These are phyloP conservation scores for Eumeta japonica DNA, from an alignment of 1,140 invertebrate genomes.

Conservation along the genomic window DNA sequence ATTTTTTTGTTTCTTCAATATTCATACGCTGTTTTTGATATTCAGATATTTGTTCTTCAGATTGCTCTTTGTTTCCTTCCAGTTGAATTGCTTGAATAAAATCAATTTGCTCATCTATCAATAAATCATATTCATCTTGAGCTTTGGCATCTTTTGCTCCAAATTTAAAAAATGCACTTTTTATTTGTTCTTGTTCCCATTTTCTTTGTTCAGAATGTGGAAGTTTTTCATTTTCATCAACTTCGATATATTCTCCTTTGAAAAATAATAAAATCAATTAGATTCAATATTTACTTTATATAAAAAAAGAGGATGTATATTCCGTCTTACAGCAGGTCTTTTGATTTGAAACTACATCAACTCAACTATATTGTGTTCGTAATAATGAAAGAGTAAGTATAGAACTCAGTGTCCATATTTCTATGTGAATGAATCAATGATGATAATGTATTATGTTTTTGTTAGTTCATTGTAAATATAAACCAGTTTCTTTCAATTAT, in stretches of 20 bases:
- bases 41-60: conserved; percentile 64
- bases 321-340: too few species aligned
- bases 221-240: conserved; percentile 81
- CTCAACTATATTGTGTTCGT: too few species aligned
- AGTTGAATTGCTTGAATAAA: conserved; percentile 93
- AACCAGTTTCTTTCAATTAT: too few species aligned
- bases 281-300: too few species aligned
- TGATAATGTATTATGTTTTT: too few species aligned
- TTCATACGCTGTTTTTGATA: conserved; percentile 75
- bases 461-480: too few species aligned
- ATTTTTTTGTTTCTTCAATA: conserved; percentile 90
- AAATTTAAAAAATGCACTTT: conserved; percentile 88
- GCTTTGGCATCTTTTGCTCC: conserved; percentile 83
- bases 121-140: conserved; percentile 86
- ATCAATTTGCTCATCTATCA: conserved; percentile 95
- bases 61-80: conserved; percentile 73
- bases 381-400: too few species aligned
- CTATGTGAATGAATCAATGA: too few species aligned
- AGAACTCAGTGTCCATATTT: too few species aligned
- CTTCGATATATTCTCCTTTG: conserved; percentile 78
- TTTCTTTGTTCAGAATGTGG: conserved; percentile 93
- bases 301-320: too few species aligned
- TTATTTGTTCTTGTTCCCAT: conserved; percentile 98
- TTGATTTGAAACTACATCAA: too few species aligned
- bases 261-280: conserved; percentile 14